Conservation (phyloP, 2,113 vertebrate genomes). For the Leucopsar rothschildi region DNA sequence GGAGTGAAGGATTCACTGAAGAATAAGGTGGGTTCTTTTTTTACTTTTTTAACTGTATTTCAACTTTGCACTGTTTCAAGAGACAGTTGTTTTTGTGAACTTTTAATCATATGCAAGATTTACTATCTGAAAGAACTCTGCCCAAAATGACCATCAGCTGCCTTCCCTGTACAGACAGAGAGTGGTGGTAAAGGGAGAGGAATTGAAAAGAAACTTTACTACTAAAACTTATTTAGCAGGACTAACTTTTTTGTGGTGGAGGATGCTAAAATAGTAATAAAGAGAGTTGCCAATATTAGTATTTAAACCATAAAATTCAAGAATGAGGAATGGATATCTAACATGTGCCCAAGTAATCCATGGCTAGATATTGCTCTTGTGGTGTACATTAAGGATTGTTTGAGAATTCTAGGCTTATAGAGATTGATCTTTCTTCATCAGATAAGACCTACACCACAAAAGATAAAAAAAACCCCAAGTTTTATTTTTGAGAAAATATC, state of each 20-base stretch:
- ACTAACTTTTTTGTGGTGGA: neutral
- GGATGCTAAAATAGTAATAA: neutral
- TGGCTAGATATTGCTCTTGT: neutral
- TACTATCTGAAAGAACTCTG: neutral
- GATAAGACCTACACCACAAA: neutral
- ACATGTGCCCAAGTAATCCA: neutral
- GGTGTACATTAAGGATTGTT: neutral
- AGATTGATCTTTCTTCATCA: neutral
- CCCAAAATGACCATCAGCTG: neutral
- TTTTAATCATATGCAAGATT: neutral
- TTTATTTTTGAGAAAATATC: neutral
- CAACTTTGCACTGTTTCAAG: neutral
- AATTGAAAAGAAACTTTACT: neutral
- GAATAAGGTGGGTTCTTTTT: neutral
- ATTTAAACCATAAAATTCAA: neutral
- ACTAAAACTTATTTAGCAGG: neutral
- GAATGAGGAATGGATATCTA: neutral
- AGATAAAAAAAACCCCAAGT: accelerated
- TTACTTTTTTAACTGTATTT: neutral
- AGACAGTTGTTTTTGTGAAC: neutral
- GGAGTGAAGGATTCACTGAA: neutral
- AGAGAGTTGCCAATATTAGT: neutral
- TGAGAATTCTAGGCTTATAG: neutral
- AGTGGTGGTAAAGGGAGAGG: neutral
- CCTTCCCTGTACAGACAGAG: neutral